phyloP scores from a whole-genome alignment of 2,113 vertebrate species.

The Camelus bactrianus region DNA sequence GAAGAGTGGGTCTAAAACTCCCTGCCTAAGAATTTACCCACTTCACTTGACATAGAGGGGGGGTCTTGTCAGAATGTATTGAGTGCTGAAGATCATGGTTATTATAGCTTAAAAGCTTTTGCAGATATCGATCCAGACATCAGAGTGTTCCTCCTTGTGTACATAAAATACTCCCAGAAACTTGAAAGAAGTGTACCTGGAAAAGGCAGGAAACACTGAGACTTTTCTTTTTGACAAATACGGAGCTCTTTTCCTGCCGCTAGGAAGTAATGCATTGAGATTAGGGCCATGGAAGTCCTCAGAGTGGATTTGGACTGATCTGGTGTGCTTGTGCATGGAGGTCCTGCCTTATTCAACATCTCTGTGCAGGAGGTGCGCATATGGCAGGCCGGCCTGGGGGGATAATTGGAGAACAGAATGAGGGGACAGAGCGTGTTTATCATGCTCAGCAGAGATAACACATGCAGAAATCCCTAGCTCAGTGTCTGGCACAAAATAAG shows the following conservation, averaged over 20 bases:
- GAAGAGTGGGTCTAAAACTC: conserved; percentile 39
- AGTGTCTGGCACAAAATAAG: conserved; percentile 69
- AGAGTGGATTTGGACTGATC: not conserved
- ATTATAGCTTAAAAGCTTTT: conserved; percentile 75
- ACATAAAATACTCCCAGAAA: conserved; percentile 29
- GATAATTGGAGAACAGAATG: conserved; percentile 70
- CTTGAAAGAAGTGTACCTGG: not conserved
- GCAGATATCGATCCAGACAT: conserved; percentile 54
- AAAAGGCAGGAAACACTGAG: conserved; percentile 21
- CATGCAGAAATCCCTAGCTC: conserved; percentile 63
- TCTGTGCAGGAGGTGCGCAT: conserved; percentile 60
- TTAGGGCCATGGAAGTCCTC: not conserved
- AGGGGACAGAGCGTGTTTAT: conserved; percentile 57
- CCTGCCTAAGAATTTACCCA: not conserved
- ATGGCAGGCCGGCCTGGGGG: conserved; percentile 47
- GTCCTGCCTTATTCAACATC: conserved; percentile 34
- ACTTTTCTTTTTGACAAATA: not conserved
- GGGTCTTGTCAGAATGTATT: conserved; percentile 27
- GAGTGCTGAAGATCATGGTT: conserved; percentile 44
- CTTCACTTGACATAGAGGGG: conserved; percentile 10
- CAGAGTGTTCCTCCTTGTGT: conserved; percentile 15
- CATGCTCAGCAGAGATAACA: conserved; percentile 62
- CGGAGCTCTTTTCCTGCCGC: not conserved
- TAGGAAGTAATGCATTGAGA: not conserved
- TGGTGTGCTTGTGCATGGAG: conserved; percentile 15